phyloP scores from a whole-genome alignment of 2,113 vertebrate genomes.

The Chinchilla lanigera region DNA sequence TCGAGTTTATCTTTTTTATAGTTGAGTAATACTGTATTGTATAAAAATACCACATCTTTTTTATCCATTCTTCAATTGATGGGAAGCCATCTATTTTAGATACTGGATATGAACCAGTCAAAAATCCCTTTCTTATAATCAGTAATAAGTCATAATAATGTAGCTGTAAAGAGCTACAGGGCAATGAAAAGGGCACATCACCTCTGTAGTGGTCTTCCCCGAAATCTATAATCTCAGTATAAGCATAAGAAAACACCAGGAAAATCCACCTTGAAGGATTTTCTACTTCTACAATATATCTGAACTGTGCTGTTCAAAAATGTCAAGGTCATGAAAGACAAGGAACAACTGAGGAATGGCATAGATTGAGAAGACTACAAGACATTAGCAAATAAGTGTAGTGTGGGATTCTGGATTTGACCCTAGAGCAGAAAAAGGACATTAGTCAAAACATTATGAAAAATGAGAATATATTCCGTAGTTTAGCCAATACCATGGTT shows the following conservation, averaged over 20 bases:
- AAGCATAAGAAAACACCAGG: neutral
- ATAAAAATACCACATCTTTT: too few relatives aligned
- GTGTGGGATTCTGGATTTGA: neutral
- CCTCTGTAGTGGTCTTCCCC: neutral
- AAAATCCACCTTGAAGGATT: neutral
- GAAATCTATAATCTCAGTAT: neutral
- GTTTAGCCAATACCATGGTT: neutral
- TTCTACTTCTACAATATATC: neutral
- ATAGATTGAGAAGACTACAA: neutral
- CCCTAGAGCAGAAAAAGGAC: neutral
- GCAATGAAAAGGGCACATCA: neutral
- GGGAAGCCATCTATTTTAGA: neutral
- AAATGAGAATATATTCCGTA: neutral
- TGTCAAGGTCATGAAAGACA: neutral
- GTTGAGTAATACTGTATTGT: too few relatives aligned
- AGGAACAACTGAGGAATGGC: neutral
- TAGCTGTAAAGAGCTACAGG: too few relatives aligned
- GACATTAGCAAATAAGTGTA: neutral
- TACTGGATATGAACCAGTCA: neutral
- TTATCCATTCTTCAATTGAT: too few relatives aligned
- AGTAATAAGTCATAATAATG: neutral
- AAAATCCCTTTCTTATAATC: neutral
- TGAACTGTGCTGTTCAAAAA: neutral
- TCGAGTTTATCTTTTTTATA: too few relatives aligned
- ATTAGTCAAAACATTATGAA: neutral